These are phyloP conservation scores for Polypterus bichir DNA, from an alignment of 2,113 vertebrate genomes.

Conservation along the genomic window DNA sequence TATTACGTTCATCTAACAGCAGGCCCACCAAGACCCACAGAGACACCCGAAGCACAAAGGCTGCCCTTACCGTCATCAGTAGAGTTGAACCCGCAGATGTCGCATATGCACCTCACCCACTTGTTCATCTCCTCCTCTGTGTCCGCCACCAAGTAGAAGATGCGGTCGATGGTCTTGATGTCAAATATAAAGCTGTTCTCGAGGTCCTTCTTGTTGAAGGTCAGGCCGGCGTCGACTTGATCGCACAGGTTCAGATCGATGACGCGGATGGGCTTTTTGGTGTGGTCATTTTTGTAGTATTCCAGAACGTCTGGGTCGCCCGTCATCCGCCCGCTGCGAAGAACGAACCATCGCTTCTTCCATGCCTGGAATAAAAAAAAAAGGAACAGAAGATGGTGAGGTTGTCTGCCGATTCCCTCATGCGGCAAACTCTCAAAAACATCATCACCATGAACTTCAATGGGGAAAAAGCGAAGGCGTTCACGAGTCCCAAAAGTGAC, in stretches of 20 bases:
- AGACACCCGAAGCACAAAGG: too few relatives aligned
- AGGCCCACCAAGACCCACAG: too few relatives aligned
- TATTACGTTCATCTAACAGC: too few relatives aligned
- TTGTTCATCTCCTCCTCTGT: slow-evolving; percentile 98
- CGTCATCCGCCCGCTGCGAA: slow-evolving; percentile 87
- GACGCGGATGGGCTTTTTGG: slow-evolving; percentile 95
- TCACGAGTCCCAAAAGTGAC: too few relatives aligned
- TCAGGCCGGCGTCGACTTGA: slow-evolving; percentile 95
- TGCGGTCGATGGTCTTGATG: slow-evolving; percentile 92
- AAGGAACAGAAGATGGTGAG: slow-evolving; percentile 13
- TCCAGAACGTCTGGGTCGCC: slow-evolving; percentile 95
- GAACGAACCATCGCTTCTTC: slow-evolving; percentile 97
- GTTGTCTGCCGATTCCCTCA: too few relatives aligned
- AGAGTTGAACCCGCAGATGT: slow-evolving; percentile 97
- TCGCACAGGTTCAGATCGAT: slow-evolving; percentile 98
- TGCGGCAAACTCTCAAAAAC: too few relatives aligned
- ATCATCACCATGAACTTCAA: too few relatives aligned
- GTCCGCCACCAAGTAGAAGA: slow-evolving; percentile 96
- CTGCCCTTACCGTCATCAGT: slow-evolving; percentile 80
- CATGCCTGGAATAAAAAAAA: slow-evolving; percentile 66
- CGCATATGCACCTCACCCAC: slow-evolving; percentile 96
- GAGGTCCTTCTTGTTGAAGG: slow-evolving; percentile 94
- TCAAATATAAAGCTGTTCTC: slow-evolving; percentile 98
- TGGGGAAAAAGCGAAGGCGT: too few relatives aligned
- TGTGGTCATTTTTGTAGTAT: slow-evolving; percentile 98